Evolutionary conservation across 1,140 invertebrate species (phyloP), one percentile per base, ranked within the genome.

Genomic region (Heliconius eleuchia): DNA sequence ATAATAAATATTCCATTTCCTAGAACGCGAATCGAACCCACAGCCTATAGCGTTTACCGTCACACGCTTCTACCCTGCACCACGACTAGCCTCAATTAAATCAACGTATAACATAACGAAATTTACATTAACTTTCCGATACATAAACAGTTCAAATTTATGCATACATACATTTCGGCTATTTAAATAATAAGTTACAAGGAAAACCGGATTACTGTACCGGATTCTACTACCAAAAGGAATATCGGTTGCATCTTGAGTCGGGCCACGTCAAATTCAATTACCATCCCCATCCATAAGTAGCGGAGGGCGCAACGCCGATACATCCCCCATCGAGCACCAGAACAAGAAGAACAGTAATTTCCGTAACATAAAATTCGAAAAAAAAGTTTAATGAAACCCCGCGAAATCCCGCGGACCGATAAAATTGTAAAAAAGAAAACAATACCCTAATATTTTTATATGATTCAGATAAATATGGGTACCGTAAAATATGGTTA

Each of bases 291-390:
- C 82, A 81, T 86, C 81, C 82, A 83, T 82, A 82, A 82, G 76
- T 78, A 72, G 50, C 83, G 27, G 78, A 79, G 80, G 80, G 73
- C 74, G 70, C 50, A 76, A 60, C 78, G 73, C 74, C 80, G 72
- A 81, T 81, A 83, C 82, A 83, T 80, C 80, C 85, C 83, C 85
- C 86, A 85, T 85, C 85, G 84, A 87, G 83, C 76, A 83, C 80
- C 82, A 81, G 80, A 89, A 90, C 87, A 87, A 88, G 84, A 90
- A 89, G 86, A 88, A 86, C 91, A 90, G 92, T 94, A 92, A 91
- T 88, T 94, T 94, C 92, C 92, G 87, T 91, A 79, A 90, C 85
- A 92, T 94, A 91, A 92, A 94, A 93, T 91, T 88, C 86, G 86
- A 88, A 91, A 91, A 90, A 91, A 90, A 90, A 92, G 91, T 93